phyloP scores from a whole-genome alignment of 1,140 invertebrate genomes.

The Propsilocerus akamusi region DNA sequence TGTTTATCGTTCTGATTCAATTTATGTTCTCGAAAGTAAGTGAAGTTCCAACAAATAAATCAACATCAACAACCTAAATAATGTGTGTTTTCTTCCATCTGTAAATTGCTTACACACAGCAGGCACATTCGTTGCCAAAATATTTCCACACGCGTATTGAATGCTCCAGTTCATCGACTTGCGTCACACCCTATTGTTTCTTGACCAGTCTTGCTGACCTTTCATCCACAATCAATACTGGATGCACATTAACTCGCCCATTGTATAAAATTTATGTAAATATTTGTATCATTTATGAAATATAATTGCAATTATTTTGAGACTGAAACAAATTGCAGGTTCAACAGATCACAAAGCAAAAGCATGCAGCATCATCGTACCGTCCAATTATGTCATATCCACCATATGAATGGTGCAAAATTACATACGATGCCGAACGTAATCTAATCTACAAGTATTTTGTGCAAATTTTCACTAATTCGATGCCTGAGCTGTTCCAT shows the following conservation, averaged over 20 bases:
- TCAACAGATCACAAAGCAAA: not conserved
- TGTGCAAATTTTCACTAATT: not conserved
- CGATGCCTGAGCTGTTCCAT: not conserved
- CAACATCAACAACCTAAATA: too few species aligned
- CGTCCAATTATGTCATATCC: not conserved
- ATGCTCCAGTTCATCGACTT: not conserved
- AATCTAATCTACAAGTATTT: not conserved
- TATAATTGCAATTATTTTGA: not conserved
- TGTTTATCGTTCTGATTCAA: too few species aligned
- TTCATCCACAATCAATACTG: not conserved
- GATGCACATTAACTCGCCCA: not conserved
- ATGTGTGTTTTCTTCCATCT: too few species aligned
- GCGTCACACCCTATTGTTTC: not conserved
- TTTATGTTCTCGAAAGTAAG: too few species aligned
- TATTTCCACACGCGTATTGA: not conserved
- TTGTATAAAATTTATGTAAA: not conserved
- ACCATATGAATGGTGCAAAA: not conserved
- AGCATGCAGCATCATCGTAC: not conserved
- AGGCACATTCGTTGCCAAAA: too few species aligned
- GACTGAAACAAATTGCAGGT: not conserved
- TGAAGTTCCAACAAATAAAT: too few species aligned
- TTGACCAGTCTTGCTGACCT: not conserved
- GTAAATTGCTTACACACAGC: too few species aligned
- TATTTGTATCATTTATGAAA: not conserved
- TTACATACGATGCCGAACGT: not conserved